These are phyloP conservation scores for Diploptera punctata DNA, from an alignment of 2,888 invertebrate species.

Conservation along the genomic window DNA sequence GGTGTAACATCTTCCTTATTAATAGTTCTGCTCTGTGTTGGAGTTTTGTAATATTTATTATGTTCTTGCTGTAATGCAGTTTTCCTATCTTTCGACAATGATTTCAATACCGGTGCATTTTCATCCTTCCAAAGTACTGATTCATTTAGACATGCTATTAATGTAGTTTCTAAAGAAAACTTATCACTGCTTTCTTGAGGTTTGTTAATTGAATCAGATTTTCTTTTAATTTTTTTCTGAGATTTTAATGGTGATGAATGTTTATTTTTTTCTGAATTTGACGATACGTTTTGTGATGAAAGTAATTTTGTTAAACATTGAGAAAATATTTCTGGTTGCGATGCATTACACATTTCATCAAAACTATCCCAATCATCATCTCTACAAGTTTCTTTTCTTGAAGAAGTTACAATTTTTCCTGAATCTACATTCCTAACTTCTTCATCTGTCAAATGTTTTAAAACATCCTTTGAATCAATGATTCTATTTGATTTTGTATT, in stretches of 20 bases:
- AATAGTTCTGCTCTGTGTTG: neutral
- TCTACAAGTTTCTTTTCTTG: constrained; percentile 16
- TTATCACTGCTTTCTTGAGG: neutral
- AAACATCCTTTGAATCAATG: too few relatives aligned
- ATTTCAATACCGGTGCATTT: constrained; percentile 11
- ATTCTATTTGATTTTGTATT: neutral
- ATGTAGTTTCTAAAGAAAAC: constrained; percentile 39
- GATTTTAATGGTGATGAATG: neutral
- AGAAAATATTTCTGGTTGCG: constrained; percentile 7
- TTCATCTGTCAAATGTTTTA: too few relatives aligned
- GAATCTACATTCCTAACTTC: neutral
- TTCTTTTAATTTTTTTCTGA: neutral
- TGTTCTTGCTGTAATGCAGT: neutral
- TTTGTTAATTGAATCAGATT: neutral
- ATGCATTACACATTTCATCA: constrained; percentile 35
- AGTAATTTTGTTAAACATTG: neutral
- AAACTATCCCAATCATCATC: constrained; percentile 43
- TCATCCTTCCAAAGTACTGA: constrained; percentile 36
- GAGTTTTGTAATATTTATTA: constrained; percentile 12
- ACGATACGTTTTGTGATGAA: neutral
- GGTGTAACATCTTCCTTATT: constrained; percentile 54
- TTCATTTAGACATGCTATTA: constrained; percentile 37
- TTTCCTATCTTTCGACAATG: neutral
- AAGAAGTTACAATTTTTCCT: neutral
- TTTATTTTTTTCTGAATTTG: neutral